A percentile compares a stretch with the other conserved stretches of the same genome.
These are phyloP conservation scores for Diadegma fenestrale DNA, from an alignment of 2,888 invertebrate species.

Conservation along the genomic window DNA sequence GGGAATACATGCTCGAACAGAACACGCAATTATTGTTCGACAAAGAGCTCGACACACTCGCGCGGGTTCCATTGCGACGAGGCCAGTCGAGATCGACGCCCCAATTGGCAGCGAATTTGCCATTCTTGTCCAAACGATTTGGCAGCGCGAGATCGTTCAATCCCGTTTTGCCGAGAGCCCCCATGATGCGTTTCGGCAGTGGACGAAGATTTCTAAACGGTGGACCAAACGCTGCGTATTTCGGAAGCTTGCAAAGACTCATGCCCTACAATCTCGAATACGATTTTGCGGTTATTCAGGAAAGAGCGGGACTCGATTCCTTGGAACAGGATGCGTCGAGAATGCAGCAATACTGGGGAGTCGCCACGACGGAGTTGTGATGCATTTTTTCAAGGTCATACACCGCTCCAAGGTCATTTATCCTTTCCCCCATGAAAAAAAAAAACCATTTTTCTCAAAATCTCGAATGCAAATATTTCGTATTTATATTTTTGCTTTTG, in stretches of 20 bases:
- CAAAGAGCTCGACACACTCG: slow-evolving; percentile 93
- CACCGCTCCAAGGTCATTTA: not conserved
- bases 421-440: not conserved
- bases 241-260: slow-evolving; percentile 92
- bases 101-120: slow-evolving; percentile 79
- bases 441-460: not conserved
- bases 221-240: slow-evolving; percentile 95
- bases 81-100: slow-evolving; percentile 86
- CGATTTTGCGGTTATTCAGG: slow-evolving; percentile 93
- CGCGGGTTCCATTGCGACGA: slow-evolving; percentile 83
- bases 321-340: slow-evolving; percentile 91
- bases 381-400: slow-evolving; percentile 13
- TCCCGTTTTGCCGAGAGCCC: slow-evolving; percentile 84
- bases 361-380: slow-evolving; percentile 94
- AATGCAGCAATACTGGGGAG: slow-evolving; percentile 96
- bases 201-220: slow-evolving; percentile 88
- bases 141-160: slow-evolving; percentile 93
- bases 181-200: slow-evolving; percentile 87
- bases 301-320: slow-evolving; percentile 90
- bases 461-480: not conserved
- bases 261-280: slow-evolving; percentile 95
- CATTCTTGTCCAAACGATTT: slow-evolving; percentile 89
- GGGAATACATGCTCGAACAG: slow-evolving; percentile 97
- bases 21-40: slow-evolving; percentile 95
- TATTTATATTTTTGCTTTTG: too few relatives aligned